Conservation (phyloP, 2,113 vertebrate genomes). For the Nycticryphes semicollaris region DNA sequence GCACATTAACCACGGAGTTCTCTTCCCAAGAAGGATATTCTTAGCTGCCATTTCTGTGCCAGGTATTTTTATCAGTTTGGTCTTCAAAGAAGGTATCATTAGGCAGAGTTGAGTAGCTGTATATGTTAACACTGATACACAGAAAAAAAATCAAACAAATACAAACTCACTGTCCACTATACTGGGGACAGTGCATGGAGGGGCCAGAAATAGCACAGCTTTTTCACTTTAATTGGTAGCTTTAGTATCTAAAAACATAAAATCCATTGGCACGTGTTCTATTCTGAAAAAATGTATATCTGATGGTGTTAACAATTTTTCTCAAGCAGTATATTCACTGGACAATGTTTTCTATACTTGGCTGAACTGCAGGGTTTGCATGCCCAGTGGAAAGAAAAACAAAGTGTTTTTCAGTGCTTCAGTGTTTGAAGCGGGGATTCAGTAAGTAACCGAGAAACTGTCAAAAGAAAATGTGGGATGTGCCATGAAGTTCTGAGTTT, state of each 20-base stretch:
- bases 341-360: background rate
- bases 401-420: background rate
- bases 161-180: background rate
- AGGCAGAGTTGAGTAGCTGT: background rate
- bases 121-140: background rate
- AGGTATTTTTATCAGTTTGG: constrained; percentile 10
- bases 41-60: background rate
- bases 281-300: background rate
- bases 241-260: background rate
- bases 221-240: background rate
- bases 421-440: background rate
- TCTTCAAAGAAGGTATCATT: constrained; percentile 2
- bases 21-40: background rate
- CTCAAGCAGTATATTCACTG: background rate
- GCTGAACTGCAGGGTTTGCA: background rate
- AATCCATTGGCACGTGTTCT: background rate
- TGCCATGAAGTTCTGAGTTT: background rate
- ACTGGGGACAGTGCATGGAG: rapidly evolving
- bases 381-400: background rate
- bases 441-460: background rate
- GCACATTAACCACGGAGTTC: background rate
- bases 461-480: background rate
- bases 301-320: background rate
- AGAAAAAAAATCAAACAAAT: background rate
- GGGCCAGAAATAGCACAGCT: background rate